phyloP scores from a whole-genome alignment of 1,140 invertebrate species.

The Neodiprion lecontei region DNA sequence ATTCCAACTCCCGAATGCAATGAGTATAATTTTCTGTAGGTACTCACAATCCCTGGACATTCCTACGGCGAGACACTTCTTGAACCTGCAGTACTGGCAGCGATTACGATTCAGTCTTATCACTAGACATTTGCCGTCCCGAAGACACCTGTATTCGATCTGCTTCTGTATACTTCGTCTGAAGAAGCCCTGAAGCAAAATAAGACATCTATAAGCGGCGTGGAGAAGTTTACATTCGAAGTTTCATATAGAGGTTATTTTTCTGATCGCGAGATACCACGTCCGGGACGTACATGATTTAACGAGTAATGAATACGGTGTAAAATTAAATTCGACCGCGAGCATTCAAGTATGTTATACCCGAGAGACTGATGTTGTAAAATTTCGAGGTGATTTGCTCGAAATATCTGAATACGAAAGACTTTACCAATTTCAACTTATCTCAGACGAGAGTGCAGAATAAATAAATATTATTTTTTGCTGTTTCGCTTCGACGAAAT shows the following conservation, averaged over 20 bases:
- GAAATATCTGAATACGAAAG: no score
- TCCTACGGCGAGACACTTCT: slow-evolving; percentile 96
- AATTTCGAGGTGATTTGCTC: no score
- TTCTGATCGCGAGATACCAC: no score
- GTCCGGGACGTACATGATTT: no score
- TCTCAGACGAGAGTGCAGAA: no score
- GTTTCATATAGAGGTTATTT: not conserved
- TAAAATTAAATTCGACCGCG: no score
- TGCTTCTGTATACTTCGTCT: slow-evolving; percentile 95
- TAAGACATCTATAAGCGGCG: slow-evolving; percentile 47
- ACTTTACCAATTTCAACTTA: no score
- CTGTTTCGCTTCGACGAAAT: no score
- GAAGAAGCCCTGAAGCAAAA: slow-evolving; percentile 79
- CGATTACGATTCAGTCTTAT: slow-evolving; percentile 96
- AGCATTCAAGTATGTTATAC: no score
- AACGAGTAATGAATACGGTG: no score
- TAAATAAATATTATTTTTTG: no score
- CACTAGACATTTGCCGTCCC: slow-evolving; percentile 96
- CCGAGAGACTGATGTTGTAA: no score
- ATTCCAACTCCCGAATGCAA: not conserved
- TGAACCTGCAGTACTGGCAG: slow-evolving; percentile 98
- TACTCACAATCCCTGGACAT: slow-evolving; percentile 98
- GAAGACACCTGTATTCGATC: slow-evolving; percentile 95
- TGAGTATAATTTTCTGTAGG: slow-evolving; percentile 20
- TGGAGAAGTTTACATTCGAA: not conserved